Evolutionary conservation across 1,140 invertebrate genomes (phyloP).

Genomic region (Papilio dardanus): DNA sequence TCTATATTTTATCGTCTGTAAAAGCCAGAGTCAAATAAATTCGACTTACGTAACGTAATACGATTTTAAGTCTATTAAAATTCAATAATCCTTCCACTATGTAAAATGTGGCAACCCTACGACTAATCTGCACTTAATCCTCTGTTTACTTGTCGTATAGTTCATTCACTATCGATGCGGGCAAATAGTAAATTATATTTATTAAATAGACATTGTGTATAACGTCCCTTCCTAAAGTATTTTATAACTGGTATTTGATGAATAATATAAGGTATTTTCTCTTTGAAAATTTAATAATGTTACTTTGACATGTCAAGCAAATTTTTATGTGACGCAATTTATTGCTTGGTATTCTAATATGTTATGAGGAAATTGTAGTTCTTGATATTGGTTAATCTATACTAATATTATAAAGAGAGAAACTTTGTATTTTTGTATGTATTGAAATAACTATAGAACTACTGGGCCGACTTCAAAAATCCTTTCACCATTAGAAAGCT

Average conservation of each 20-base stretch:
- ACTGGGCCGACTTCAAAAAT: no score
- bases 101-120: slow-evolving; percentile 17
- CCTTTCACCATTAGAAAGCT: no score
- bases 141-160: slow-evolving; percentile 28
- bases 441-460: no score
- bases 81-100: not conserved
- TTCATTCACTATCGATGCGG: slow-evolving; percentile 32
- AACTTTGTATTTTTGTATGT: no score
- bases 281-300: not conserved
- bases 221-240: not conserved
- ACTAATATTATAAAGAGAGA: no score
- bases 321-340: not conserved
- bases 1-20: no score
- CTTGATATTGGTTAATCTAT: no score
- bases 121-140: slow-evolving; percentile 31
- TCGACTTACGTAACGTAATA: not conserved
- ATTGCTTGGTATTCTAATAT: not conserved
- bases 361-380: not conserved
- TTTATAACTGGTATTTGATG: not conserved
- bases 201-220: slow-evolving; percentile 16
- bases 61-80: not conserved
- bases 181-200: slow-evolving; percentile 29
- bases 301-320: not conserved
- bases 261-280: not conserved
- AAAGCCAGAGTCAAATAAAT: no score